Evolutionary conservation across 2,888 invertebrate species (phyloP).

Genomic region (Hipparchia sbordonii): DNA sequence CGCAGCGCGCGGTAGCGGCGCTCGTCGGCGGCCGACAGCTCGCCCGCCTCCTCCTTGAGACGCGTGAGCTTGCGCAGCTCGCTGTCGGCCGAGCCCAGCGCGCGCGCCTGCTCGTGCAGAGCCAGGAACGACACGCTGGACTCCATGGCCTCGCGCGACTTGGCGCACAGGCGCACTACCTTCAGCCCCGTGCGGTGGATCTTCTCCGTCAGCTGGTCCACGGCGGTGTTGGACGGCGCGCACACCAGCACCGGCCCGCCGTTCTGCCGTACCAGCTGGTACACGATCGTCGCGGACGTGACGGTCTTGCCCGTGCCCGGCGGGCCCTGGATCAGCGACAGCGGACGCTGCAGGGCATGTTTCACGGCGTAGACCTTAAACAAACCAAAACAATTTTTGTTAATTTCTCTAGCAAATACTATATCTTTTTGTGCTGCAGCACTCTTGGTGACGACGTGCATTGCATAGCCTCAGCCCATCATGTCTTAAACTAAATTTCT

Average conservation of each 20-base stretch:
- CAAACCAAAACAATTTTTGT: conserved; percentile 4
- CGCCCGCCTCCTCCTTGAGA: conserved; percentile 98
- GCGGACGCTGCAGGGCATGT: conserved; percentile 97
- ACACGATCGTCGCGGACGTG: conserved; percentile 99
- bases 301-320: conserved; percentile 99
- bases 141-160: conserved; percentile 98
- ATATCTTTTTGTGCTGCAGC: no score
- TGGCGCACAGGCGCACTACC: conserved; percentile 96
- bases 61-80: conserved; percentile 98
- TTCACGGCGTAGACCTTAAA: conserved; percentile 97
- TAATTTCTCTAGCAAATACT: not conserved
- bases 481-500: no score
- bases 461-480: no score
- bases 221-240: conserved; percentile 99
- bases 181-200: conserved; percentile 98
- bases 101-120: conserved; percentile 97
- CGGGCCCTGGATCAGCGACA: conserved; percentile 98
- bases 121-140: conserved; percentile 98
- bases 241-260: conserved; percentile 98
- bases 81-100: conserved; percentile 93
- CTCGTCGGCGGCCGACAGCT: conserved; percentile 97
- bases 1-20: conserved; percentile 95
- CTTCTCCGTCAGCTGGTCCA: conserved; percentile 99
- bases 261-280: conserved; percentile 97
- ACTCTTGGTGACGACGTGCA: no score